Conservation (phyloP, 2,113 vertebrate species). For the Arenaria interpres region DNA sequence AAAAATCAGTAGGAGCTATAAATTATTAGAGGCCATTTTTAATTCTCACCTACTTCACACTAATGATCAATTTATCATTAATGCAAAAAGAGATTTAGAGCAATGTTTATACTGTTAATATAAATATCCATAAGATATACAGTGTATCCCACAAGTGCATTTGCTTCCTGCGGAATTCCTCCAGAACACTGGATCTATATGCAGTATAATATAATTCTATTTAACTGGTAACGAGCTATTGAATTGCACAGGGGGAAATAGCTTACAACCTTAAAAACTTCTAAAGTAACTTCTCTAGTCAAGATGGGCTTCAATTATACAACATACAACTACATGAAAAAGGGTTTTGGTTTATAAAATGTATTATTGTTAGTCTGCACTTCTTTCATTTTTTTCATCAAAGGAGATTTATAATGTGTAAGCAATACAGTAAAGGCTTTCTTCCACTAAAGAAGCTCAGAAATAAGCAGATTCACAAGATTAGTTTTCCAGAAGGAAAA, state of each 20-base stretch:
- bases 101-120: neutral
- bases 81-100: slow-evolving; percentile 15
- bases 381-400: slow-evolving; percentile 10
- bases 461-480: slow-evolving; percentile 19
- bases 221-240: slow-evolving; percentile 23
- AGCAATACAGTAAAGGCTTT: neutral
- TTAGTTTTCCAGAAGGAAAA: slow-evolving; percentile 18
- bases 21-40: slow-evolving; percentile 3
- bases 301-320: neutral
- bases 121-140: neutral
- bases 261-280: slow-evolving; percentile 21
- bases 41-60: slow-evolving; percentile 4
- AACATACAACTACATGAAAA: neutral
- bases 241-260: neutral
- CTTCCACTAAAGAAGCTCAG: slow-evolving; percentile 11
- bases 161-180: slow-evolving; percentile 4
- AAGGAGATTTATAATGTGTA: neutral
- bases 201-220: neutral
- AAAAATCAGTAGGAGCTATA: slow-evolving; percentile 5
- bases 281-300: neutral
- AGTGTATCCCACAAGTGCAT: neutral
- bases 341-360: neutral
- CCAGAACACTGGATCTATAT: neutral
- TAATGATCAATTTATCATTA: slow-evolving; percentile 28
- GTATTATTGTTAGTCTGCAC: neutral